Percentiles rank a stretch among this genome's conserved stretches.
phyloP scores from a whole-genome alignment of 1,140 invertebrate species.

The Zophobas atratus region DNA sequence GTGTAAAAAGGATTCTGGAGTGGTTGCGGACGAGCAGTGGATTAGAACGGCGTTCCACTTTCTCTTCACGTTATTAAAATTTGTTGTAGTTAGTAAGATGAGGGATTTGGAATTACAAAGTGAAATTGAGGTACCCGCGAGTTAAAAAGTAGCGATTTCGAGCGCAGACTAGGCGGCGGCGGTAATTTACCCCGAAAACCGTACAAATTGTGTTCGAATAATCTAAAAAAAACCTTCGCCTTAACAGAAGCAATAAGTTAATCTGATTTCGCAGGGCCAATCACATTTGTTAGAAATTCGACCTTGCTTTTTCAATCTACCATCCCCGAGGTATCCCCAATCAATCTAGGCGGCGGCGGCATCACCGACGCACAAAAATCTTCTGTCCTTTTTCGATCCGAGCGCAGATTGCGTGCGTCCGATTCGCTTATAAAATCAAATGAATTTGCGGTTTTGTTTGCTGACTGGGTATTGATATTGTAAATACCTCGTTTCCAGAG shows the following conservation, averaged over 20 bases:
- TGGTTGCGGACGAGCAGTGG: slow-evolving; percentile 4
- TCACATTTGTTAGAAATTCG: slow-evolving; percentile 29
- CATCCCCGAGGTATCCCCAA: slow-evolving; percentile 23
- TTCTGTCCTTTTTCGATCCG: not conserved
- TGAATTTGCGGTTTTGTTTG: slow-evolving; percentile 33
- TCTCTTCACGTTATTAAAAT: slow-evolving; percentile 25
- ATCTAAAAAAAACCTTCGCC: slow-evolving; percentile 26
- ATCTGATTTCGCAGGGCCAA: slow-evolving; percentile 24
- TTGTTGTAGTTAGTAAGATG: slow-evolving; percentile 30
- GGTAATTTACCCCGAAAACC: slow-evolving; percentile 10
- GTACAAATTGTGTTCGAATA: slow-evolving; percentile 11
- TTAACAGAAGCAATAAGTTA: slow-evolving; percentile 29
- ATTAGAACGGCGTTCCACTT: not conserved
- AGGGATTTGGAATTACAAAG: not conserved
- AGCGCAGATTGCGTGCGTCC: not conserved
- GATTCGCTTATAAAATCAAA: slow-evolving; percentile 10
- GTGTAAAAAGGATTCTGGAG: slow-evolving; percentile 32
- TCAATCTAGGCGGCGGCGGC: slow-evolving; percentile 4
- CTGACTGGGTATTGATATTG: slow-evolving; percentile 29
- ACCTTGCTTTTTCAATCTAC: slow-evolving; percentile 36
- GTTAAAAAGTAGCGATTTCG: not conserved
- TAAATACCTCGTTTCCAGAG: slow-evolving; percentile 18
- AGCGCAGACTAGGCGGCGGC: not conserved
- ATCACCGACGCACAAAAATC: not conserved
- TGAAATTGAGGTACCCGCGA: slow-evolving; percentile 16